phyloP scores from a whole-genome alignment of 2,113 vertebrate species.

The Pteruthius melanotis region DNA sequence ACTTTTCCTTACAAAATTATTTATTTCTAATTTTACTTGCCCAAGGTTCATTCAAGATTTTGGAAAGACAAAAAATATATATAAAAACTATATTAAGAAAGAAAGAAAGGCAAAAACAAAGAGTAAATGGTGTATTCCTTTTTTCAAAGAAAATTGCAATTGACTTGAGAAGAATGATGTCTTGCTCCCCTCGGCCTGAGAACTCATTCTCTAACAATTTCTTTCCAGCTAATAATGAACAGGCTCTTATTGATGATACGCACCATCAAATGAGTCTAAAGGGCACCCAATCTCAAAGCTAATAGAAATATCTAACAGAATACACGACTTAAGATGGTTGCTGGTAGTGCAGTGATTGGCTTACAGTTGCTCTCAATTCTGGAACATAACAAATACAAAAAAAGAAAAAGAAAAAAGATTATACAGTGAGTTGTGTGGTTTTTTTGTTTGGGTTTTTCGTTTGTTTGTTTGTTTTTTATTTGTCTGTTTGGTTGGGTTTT shows the following conservation, averaged over 20 bases:
- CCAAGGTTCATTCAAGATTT: neutral
- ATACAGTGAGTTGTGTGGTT: rapidly evolving
- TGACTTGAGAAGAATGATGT: neutral
- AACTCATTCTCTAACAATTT: neutral
- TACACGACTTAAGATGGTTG: neutral
- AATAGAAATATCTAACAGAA: neutral
- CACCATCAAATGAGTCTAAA: neutral
- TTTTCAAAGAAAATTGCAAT: neutral
- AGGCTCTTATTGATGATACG: neutral
- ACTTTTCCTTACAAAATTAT: neutral
- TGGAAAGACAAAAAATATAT: neutral
- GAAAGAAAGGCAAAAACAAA: neutral
- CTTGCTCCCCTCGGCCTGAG: neutral
- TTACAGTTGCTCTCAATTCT: neutral
- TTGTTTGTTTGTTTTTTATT: neutral
- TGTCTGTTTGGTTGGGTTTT: rapidly evolving
- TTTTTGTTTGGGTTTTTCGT: neutral
- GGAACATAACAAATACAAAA: neutral
- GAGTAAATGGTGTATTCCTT: rapidly evolving
- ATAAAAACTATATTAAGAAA: neutral
- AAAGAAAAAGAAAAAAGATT: neutral
- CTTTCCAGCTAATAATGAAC: neutral
- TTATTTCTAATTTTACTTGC: neutral
- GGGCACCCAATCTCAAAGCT: neutral
- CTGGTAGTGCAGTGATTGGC: neutral